These are phyloP conservation scores for Phylloscopus collybita DNA, from an alignment of 2,797 vertebrate species.

Conservation along the genomic window DNA sequence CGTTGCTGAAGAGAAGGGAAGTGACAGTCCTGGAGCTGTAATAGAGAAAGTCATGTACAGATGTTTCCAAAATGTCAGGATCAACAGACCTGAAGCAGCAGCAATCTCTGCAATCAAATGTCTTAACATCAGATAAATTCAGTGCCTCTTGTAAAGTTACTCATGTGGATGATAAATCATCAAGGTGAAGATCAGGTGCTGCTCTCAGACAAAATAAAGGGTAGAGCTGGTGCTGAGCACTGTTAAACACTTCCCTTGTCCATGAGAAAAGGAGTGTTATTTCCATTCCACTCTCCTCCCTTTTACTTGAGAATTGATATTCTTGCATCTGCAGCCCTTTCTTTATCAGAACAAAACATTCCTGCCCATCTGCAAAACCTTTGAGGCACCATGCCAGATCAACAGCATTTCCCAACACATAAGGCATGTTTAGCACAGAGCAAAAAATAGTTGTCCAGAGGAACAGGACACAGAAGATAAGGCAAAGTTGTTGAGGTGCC, in stretches of 20 bases:
- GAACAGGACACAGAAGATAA: not conserved
- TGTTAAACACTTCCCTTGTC: not conserved
- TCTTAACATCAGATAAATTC: not conserved
- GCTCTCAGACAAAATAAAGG: not conserved
- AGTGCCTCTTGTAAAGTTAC: not conserved
- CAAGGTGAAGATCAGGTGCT: not conserved
- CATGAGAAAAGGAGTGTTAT: not conserved
- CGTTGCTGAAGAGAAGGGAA: not conserved
- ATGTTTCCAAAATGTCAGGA: not conserved
- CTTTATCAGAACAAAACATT: constrained; percentile 26
- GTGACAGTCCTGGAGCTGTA: not conserved
- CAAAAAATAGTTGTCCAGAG: not conserved
- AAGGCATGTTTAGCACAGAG: not conserved
- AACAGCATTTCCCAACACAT: not conserved
- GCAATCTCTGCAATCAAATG: not conserved
- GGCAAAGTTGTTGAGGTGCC: not conserved
- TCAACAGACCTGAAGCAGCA: not conserved
- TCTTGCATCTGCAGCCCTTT: not conserved
- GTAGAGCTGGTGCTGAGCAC: not conserved
- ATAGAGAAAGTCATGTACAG: not conserved
- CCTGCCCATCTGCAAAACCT: not conserved
- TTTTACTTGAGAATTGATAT: not conserved
- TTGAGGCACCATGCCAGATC: not conserved
- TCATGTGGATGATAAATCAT: not conserved
- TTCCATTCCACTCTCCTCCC: not conserved